Evolutionary conservation across 2,113 vertebrate species (phyloP).

Genomic region (Callopanchax toddi): DNA sequence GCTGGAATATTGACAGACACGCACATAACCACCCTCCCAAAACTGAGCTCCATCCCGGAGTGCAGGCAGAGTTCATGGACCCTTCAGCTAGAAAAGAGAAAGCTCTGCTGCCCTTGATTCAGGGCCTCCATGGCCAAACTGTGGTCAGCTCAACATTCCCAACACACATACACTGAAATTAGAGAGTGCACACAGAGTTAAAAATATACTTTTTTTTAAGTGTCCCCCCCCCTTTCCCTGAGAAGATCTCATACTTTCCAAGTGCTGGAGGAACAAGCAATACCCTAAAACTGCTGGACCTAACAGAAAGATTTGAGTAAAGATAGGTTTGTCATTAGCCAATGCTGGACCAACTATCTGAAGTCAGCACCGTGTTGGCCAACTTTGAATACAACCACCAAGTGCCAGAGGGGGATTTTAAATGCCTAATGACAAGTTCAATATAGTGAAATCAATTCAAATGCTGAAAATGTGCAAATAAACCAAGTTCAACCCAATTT

Average conservation of each 20-base stretch:
- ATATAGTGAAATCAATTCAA: constrained; percentile 24
- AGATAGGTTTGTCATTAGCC: constrained; percentile 65
- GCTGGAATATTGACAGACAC: constrained; percentile 25
- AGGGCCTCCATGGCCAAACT: constrained; percentile 63
- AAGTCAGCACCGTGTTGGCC: constrained; percentile 49
- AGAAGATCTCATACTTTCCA: constrained; percentile 61
- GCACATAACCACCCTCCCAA: constrained; percentile 19
- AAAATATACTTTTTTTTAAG: constrained; percentile 65
- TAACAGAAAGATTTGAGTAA: constrained; percentile 47
- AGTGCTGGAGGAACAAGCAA: constrained; percentile 53
- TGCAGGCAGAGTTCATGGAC: constrained; percentile 67
- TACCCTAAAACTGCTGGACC: constrained; percentile 47
- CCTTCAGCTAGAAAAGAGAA: constrained; percentile 44
- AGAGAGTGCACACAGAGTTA: constrained; percentile 71
- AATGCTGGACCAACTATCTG: constrained; percentile 33
- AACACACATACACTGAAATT: constrained; percentile 72
- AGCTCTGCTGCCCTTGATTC: constrained; percentile 61
- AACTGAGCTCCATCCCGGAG: constrained; percentile 38
- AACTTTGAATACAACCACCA: constrained; percentile 35
- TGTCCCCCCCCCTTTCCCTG: constrained; percentile 50
- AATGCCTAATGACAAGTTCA: constrained; percentile 32
- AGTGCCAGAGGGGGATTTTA: constrained; percentile 34
- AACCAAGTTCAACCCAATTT: constrained; percentile 18
- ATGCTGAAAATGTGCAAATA: background rate
- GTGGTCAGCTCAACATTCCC: constrained; percentile 64